A percentile compares a stretch with the other conserved stretches of the same genome.
Conservation (phyloP, 1,140 invertebrate species). For the Muscidifurax raptorellus region DNA sequence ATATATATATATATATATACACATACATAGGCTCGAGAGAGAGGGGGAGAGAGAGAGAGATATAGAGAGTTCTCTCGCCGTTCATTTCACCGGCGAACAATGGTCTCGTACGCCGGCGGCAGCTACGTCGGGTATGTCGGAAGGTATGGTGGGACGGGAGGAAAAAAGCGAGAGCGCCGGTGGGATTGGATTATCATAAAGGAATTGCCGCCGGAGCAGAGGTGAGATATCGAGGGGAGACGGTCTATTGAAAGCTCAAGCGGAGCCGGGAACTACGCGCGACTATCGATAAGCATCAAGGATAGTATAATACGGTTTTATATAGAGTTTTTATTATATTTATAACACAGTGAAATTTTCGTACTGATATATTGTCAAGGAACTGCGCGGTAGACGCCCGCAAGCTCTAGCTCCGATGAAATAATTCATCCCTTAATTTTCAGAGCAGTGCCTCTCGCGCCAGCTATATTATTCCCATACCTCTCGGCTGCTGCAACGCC, state of each 20-base stretch:
- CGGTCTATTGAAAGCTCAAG: constrained; percentile 30
- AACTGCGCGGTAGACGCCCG: no score
- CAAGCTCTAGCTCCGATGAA: no score
- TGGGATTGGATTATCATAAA: constrained; percentile 48
- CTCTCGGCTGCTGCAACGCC: no score
- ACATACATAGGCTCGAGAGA: constrained; percentile 4
- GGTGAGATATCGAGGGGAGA: not conserved
- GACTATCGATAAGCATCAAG: no score
- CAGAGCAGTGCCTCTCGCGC: not conserved
- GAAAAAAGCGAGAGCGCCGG: not conserved
- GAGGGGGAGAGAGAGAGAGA: no score
- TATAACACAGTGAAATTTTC: not conserved
- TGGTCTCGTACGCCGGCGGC: not conserved
- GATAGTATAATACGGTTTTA: no score
- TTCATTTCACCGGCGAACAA: constrained; percentile 41
- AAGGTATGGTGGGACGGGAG: not conserved
- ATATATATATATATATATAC: not conserved
- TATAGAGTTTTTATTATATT: not conserved
- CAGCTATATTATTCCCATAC: constrained; percentile 10
- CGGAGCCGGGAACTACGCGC: not conserved
- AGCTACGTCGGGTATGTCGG: constrained; percentile 24
- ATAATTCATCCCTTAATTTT: constrained; percentile 16
- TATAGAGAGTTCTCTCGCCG: no score
- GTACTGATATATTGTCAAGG: no score
- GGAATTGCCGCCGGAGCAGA: constrained; percentile 14